Evolutionary conservation across 1,140 invertebrate species (phyloP), one percentile per base, ranked within the genome.

Genomic region (Cylas formicarius): DNA sequence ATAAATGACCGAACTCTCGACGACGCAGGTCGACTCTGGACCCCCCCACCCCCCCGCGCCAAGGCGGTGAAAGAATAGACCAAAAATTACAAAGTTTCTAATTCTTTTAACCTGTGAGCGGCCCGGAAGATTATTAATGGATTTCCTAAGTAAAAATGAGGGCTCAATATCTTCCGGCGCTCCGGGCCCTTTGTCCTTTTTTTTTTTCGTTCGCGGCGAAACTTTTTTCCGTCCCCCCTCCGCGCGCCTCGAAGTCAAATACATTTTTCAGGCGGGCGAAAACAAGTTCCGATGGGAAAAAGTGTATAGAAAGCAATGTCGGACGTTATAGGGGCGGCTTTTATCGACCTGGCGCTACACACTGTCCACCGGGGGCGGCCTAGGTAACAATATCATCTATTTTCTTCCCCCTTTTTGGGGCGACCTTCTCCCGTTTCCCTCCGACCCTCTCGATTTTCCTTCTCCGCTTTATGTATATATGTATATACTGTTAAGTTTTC

Each of bases 41-140:
- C 20, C 29, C 47, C 47, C 29, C 37, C 28, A 22, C 18, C 11
- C 11, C n/a, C n/a, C n/a, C n/a, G n/a, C n/a, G n/a, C n/a, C n/a
- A n/a, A n/a, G n/a, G n/a, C n/a, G n/a, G n/a, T n/a, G n/a, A n/a
- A 48, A 35, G 33, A 46, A 46, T 44, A 49, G 50, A 54, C 48
- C 47, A 14, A 42, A 53, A 48, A 55, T 55, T 57, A 48, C 44
- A 40, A 60, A 60, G 51, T 56, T n/a, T 56, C 47, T 58, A 54
- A 58, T 55, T 50, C 57, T 55, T 52, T 55, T 55, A 55, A 60
- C 55, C 55, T 56, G 50, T 36, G n/a, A n/a, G n/a, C n/a, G n/a
- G 53, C 54, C 52, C 44, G 53, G 55, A 52, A 57, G 55, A 57
- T 55, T 55, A 57, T 60, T 60, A 56, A 60, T 60, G 57, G 55